These are phyloP conservation scores for Tuberolachnus salignus DNA, from an alignment of 2,888 invertebrate species.

Conservation along the genomic window DNA sequence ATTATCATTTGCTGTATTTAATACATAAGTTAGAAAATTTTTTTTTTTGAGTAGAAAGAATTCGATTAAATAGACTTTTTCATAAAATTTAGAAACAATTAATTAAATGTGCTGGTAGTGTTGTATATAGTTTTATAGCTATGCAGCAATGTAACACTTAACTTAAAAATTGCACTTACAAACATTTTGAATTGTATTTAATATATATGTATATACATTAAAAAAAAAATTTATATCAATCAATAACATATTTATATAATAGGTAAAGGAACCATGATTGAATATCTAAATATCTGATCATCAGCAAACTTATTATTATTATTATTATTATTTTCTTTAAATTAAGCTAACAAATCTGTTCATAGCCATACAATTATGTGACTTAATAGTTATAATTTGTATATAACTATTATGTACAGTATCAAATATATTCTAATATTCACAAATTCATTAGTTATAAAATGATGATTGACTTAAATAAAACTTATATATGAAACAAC, in stretches of 20 bases:
- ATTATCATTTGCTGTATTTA: background rate
- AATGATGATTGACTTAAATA: too few relatives aligned
- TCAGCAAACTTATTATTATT: background rate
- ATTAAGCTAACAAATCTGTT: background rate
- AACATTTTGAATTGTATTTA: background rate
- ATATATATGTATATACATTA: too few relatives aligned
- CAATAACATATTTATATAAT: background rate
- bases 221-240: background rate
- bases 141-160: background rate
- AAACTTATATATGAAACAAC: background rate
- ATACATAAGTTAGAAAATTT: background rate
- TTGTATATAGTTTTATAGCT: background rate
- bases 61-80: background rate
- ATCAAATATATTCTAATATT: conserved; percentile 11
- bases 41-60: background rate
- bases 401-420: background rate
- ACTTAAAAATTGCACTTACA: background rate
- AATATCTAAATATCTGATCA: background rate
- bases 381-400: too few relatives aligned
- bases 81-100: background rate
- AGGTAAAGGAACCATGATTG: background rate
- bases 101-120: background rate
- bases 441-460: too few relatives aligned
- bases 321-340: too few relatives aligned
- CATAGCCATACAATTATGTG: background rate